phyloP scores from a whole-genome alignment of 2,888 invertebrate genomes.

The Acanthopleura granulata region DNA sequence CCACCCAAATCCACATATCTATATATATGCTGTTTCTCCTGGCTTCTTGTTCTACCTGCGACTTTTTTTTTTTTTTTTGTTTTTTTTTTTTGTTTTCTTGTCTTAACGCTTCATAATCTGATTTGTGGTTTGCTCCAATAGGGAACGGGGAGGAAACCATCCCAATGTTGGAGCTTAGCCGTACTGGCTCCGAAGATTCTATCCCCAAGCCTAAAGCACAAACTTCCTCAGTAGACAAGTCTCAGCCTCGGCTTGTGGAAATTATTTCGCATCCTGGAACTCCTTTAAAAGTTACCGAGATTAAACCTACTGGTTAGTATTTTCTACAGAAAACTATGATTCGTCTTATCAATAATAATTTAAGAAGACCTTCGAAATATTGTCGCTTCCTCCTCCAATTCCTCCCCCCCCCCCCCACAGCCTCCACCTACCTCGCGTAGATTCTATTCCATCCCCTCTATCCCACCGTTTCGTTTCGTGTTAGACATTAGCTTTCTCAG shows the following conservation, averaged over 20 bases:
- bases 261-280: slow-evolving; percentile 57
- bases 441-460: no score
- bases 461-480: no score
- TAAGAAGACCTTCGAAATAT: no score
- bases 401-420: no score
- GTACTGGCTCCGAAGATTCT: slow-evolving; percentile 51
- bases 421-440: no score
- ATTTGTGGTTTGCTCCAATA: slow-evolving; percentile 14
- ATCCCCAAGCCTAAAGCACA: slow-evolving; percentile 42
- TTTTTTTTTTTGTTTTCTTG: not conserved
- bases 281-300: slow-evolving; percentile 57
- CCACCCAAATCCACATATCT: not conserved
- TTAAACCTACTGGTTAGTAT: slow-evolving; percentile 54
- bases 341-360: no score
- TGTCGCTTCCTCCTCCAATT: no score
- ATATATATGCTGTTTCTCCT: not conserved
- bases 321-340: not conserved
- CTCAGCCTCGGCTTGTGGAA: slow-evolving; percentile 55
- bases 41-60: not conserved
- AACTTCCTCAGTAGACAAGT: slow-evolving; percentile 41
- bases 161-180: slow-evolving; percentile 67
- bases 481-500: no score
- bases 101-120: not conserved
- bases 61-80: no score
- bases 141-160: slow-evolving; percentile 66